phyloP scores from a whole-genome alignment of 2,113 vertebrate species.

The Todiramphus chloris region DNA sequence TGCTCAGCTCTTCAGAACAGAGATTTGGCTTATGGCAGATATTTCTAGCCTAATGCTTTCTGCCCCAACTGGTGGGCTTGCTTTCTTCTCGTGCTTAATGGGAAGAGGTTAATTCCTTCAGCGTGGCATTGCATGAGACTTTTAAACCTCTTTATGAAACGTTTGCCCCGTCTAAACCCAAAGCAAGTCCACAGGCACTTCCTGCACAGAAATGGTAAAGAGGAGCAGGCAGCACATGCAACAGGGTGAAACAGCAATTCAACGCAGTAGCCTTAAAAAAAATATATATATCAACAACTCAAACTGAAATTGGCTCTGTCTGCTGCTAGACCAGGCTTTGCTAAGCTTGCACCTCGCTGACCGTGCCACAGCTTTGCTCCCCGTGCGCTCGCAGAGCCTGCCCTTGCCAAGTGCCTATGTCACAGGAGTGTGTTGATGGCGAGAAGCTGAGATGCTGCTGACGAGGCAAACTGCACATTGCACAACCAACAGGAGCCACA shows the following conservation, averaged over 20 bases:
- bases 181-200: neutral
- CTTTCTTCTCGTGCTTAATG: neutral
- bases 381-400: neutral
- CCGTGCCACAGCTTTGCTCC: neutral
- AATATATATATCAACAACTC: neutral
- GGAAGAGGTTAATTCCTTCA: neutral
- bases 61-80: neutral
- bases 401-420: neutral
- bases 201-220: neutral
- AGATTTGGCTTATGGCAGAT: neutral
- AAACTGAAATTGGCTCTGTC: rapidly evolving
- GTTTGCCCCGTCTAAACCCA: neutral
- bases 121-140: rapidly evolving
- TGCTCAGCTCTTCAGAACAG: neutral
- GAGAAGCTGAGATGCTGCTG: conserved; percentile 31
- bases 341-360: neutral
- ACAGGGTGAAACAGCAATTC: neutral
- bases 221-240: neutral
- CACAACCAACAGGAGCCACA: neutral
- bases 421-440: neutral
- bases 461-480: conserved; percentile 20
- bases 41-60: neutral
- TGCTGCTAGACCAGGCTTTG: neutral
- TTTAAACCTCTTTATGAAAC: neutral
- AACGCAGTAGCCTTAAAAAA: rapidly evolving